phyloP scores from a whole-genome alignment of 92 coral and sea anemone species.

The Parazoanthus darwini region DNA sequence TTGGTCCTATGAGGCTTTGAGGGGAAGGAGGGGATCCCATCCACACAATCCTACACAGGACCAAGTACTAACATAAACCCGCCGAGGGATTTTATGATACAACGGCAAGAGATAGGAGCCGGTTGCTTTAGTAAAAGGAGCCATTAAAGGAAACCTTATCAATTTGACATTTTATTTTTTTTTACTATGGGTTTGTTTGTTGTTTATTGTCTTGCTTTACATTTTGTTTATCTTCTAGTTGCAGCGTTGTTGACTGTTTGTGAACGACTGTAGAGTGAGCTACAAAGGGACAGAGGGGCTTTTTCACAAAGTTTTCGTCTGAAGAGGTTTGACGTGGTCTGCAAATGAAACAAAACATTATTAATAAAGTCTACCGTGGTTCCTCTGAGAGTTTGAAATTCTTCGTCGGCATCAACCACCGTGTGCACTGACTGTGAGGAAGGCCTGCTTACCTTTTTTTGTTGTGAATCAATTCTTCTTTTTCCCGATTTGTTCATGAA shows the following conservation, averaged over 20 bases:
- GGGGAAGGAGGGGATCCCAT: too few relatives aligned
- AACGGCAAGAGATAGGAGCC: background rate
- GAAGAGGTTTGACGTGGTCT: conserved; percentile 13
- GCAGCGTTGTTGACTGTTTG: background rate
- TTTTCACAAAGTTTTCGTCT: conserved; percentile 19
- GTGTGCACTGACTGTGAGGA: too few relatives aligned
- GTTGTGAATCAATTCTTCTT: background rate
- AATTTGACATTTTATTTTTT: too few relatives aligned
- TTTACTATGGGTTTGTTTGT: background rate
- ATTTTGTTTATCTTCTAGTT: background rate
- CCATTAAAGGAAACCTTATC: background rate
- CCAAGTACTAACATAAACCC: too few relatives aligned
- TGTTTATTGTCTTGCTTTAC: background rate
- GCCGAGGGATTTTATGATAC: too few relatives aligned
- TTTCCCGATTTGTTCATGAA: conserved; percentile 31
- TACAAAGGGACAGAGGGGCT: conserved; percentile 7
- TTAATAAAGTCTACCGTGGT: background rate
- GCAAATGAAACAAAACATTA: background rate
- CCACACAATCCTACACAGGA: too few relatives aligned
- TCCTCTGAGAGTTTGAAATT: background rate
- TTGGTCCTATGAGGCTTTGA: too few relatives aligned
- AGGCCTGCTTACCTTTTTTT: background rate
- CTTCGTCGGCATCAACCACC: background rate
- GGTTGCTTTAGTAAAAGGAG: background rate
- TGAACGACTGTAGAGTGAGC: background rate